A percentile compares a stretch with the other conserved stretches of the same genome.
phyloP scores from a whole-genome alignment of 1,140 invertebrate species.

The Alviniconcha marisindica region DNA sequence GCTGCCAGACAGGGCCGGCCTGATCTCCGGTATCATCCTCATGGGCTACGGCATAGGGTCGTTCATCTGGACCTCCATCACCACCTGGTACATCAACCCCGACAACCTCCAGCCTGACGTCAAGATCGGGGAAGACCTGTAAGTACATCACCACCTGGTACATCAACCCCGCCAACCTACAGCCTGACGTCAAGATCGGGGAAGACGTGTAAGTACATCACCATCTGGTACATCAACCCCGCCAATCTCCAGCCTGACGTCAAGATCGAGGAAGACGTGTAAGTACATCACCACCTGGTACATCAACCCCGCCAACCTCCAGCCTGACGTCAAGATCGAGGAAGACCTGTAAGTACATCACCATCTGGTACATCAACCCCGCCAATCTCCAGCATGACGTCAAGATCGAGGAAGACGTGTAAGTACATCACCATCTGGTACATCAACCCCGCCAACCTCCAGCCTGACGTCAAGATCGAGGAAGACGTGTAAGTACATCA shows the following conservation, averaged over 20 bases:
- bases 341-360: background rate
- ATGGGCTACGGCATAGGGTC: conserved; percentile 21
- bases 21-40: conserved; percentile 19
- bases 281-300: background rate
- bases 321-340: too few species aligned
- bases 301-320: background rate
- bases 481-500: background rate
- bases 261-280: background rate
- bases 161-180: background rate
- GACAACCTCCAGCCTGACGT: conserved; percentile 26
- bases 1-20: background rate
- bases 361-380: background rate
- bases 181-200: background rate
- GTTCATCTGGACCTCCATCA: conserved; percentile 6
- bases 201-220: background rate
- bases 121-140: background rate
- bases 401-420: background rate
- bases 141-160: background rate
- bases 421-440: conserved; percentile 4
- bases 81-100: conserved; percentile 34
- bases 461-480: background rate
- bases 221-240: conserved; percentile 5
- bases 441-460: conserved; percentile 25
- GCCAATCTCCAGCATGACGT: background rate
- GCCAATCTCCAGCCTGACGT: background rate